Evolutionary conservation across 2,797 vertebrate species (phyloP).

Genomic region (Enoplosus armatus): DNA sequence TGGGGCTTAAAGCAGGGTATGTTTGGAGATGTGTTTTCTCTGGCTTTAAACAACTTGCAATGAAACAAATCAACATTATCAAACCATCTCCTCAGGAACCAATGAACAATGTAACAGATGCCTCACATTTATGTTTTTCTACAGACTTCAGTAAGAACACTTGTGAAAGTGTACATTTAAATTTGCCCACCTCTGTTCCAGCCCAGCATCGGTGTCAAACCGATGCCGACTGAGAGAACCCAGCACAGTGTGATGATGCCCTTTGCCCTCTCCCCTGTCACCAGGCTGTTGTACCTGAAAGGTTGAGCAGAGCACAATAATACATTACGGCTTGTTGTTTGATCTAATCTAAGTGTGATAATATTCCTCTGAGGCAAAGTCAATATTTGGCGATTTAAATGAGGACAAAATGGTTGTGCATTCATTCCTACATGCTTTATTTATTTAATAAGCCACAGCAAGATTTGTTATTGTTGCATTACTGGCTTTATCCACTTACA

Average conservation of each 20-base stretch:
- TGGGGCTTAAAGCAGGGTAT: background rate
- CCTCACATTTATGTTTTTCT: background rate
- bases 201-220: conserved; percentile 95
- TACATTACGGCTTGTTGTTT: background rate
- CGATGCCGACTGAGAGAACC: conserved; percentile 93
- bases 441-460: conserved; percentile 18
- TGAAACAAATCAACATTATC: background rate
- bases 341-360: conserved; percentile 39
- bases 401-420: conserved; percentile 13
- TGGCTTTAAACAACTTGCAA: background rate
- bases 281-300: conserved; percentile 94
- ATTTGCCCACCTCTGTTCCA: conserved; percentile 87
- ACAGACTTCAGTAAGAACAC: background rate
- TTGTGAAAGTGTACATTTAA: background rate
- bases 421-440: conserved; percentile 20
- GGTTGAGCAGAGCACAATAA: conserved; percentile 33
- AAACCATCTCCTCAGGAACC: background rate
- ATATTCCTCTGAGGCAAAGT: conserved; percentile 12
- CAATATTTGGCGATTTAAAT: conserved; percentile 43
- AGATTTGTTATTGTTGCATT: background rate
- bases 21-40: background rate
- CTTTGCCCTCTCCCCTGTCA: conserved; percentile 92
- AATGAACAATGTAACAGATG: background rate
- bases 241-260: conserved; percentile 94
- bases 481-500: background rate